Conservation (phyloP, 2,797 vertebrate species). For the Mallotus villosus region DNA sequence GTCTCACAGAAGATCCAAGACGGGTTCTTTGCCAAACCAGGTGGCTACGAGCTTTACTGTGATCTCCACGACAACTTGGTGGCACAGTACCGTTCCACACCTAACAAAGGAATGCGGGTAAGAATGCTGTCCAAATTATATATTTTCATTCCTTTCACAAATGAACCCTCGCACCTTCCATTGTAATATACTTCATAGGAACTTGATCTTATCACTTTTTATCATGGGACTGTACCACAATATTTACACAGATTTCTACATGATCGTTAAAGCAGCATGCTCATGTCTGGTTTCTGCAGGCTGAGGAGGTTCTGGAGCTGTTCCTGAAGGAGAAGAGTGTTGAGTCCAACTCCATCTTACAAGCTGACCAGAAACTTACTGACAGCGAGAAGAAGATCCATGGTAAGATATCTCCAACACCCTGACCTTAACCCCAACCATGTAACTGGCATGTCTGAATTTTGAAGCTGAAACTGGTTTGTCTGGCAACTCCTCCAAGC, state of each 20-base stretch:
- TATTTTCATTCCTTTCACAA: background rate
- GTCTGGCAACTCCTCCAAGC: too few species aligned
- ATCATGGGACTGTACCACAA: background rate
- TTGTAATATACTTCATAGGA: background rate
- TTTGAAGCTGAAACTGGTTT: too few species aligned
- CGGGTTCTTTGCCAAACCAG: constrained; percentile 39
- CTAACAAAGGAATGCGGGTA: constrained; percentile 49
- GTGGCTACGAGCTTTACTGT: constrained; percentile 52
- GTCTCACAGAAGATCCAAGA: constrained; percentile 33
- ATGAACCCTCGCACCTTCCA: background rate
- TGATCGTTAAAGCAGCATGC: background rate
- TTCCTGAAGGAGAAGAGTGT: constrained; percentile 40
- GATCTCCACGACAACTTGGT: constrained; percentile 35
- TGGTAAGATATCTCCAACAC: constrained; percentile 27
- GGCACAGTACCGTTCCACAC: constrained; percentile 26
- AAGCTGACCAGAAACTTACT: constrained; percentile 42
- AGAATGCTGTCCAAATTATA: background rate
- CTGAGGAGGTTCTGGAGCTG: constrained; percentile 42
- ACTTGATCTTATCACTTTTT: background rate
- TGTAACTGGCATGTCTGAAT: too few species aligned
- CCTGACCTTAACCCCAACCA: too few species aligned
- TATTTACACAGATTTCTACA: background rate
- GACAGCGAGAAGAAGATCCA: constrained; percentile 44
- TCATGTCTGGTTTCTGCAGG: constrained; percentile 35
- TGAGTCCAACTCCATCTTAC: constrained; percentile 42